Percentiles rank a stretch among this genome's conserved stretches.
Evolutionary conservation across 2,113 vertebrate genomes (phyloP).

Genomic region (Oreotrochilus melanogaster): DNA sequence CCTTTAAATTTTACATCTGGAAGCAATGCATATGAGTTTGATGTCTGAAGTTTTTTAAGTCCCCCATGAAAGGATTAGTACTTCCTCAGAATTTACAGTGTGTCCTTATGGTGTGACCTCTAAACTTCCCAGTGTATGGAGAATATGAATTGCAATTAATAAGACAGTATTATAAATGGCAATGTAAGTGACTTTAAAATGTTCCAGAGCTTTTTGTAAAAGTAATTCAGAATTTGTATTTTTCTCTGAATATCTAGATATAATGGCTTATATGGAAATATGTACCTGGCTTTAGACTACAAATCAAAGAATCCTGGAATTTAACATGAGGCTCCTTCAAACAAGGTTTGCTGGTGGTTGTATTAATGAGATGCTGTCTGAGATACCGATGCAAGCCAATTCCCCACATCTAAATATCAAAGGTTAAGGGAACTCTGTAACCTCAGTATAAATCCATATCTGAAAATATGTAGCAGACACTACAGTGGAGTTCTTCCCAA

Average conservation of each 20-base stretch:
- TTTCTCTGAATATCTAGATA: background rate
- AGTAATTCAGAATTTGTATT: background rate
- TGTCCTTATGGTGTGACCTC: background rate
- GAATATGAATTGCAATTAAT: background rate
- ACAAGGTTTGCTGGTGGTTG: background rate
- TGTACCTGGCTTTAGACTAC: background rate
- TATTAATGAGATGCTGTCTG: background rate
- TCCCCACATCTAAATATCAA: background rate
- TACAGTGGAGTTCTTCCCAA: background rate
- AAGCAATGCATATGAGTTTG: background rate
- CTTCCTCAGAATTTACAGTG: background rate
- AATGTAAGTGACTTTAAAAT: background rate
- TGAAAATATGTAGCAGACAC: background rate
- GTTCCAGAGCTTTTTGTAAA: background rate
- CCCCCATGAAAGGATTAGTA: background rate
- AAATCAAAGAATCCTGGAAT: background rate
- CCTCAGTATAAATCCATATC: background rate
- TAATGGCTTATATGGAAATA: background rate
- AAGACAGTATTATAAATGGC: background rate
- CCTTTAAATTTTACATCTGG: background rate
- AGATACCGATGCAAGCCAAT: background rate
- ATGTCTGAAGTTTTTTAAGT: background rate
- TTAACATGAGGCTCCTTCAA: background rate
- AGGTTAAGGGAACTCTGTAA: background rate
- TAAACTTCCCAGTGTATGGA: background rate